Conservation (phyloP, 2,797 vertebrate species). For the Cheirogaleus major region DNA sequence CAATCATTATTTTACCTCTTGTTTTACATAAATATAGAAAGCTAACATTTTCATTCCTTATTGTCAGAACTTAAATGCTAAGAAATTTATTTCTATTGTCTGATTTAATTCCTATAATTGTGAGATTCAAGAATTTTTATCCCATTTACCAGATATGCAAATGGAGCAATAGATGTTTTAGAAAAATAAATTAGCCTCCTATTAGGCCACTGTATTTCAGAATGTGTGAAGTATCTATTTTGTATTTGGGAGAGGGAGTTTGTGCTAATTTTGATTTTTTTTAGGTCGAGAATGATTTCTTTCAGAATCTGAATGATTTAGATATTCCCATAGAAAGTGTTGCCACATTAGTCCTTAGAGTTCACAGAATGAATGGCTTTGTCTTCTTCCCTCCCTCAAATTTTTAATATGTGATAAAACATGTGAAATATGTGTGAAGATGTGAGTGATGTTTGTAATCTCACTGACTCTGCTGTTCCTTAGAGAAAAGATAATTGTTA, state of each 20-base stretch:
- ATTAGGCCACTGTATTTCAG: not conserved
- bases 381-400: not conserved
- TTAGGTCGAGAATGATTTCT: not conserved
- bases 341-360: too few species aligned
- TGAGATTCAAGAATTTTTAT: not conserved
- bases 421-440: not conserved
- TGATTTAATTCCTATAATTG: not conserved
- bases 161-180: not conserved
- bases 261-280: not conserved
- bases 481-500: not conserved
- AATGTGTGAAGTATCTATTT: not conserved
- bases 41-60: not conserved
- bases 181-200: not conserved
- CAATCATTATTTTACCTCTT: not conserved
- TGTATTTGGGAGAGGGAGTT: not conserved
- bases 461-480: not conserved
- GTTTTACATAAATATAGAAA: not conserved
- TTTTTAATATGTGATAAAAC: not conserved
- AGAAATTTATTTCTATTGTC: not conserved
- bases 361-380: accelerated
- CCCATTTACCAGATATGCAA: not conserved
- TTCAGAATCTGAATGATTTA: not conserved
- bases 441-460: not conserved
- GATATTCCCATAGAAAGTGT: not conserved
- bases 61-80: not conserved